phyloP scores from a whole-genome alignment of 2,113 vertebrate species.

The Polyodon spathula region DNA sequence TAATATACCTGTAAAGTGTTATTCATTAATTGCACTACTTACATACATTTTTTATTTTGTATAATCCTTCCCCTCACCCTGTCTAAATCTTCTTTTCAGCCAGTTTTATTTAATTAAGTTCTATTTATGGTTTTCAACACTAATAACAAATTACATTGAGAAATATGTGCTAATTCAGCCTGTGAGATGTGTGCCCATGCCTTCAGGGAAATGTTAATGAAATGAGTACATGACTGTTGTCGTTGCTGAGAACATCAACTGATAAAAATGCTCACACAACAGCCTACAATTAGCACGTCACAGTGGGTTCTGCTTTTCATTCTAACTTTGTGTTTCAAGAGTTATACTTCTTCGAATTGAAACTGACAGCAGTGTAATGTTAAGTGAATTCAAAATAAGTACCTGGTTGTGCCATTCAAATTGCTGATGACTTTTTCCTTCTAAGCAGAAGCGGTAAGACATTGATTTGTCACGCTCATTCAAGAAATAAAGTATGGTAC shows the following conservation, averaged over 20 bases:
- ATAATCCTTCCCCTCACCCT: not conserved
- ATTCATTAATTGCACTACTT: not conserved
- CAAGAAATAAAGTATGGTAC: too few relatives aligned
- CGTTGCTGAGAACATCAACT: conserved; percentile 3
- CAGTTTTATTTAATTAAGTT: not conserved
- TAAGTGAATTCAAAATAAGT: not conserved
- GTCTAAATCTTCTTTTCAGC: not conserved
- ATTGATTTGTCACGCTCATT: not conserved
- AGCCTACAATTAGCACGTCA: conserved; percentile 5
- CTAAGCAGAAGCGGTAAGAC: not conserved
- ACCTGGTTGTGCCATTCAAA: not conserved
- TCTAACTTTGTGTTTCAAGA: conserved; percentile 1
- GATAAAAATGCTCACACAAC: conserved; percentile 2
- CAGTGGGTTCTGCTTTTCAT: not conserved
- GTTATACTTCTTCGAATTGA: conserved; percentile 6
- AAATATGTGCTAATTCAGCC: not conserved
- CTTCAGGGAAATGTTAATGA: not conserved
- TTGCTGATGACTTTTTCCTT: not conserved
- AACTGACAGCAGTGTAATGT: not conserved
- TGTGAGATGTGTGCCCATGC: not conserved
- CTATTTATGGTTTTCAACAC: not conserved
- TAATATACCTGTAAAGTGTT: conserved; percentile 1
- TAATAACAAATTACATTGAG: not conserved
- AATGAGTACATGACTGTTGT: conserved; percentile 2
- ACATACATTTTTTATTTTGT: not conserved